Conservation (phyloP, 1,140 invertebrate genomes). For the Musca vetustissima region DNA sequence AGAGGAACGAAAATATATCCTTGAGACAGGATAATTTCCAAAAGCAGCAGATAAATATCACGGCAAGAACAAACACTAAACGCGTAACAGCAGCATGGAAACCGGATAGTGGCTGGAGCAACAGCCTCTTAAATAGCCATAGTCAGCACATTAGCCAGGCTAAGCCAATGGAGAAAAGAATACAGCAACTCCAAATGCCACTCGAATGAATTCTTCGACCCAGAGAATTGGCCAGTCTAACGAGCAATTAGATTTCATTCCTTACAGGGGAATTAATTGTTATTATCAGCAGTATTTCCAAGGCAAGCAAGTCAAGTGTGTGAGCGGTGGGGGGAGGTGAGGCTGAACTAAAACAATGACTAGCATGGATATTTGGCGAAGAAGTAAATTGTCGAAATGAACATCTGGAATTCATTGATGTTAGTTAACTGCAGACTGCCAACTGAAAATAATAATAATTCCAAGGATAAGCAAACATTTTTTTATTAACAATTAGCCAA, state of each 20-base stretch:
- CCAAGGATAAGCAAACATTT: no score
- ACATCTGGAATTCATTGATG: no score
- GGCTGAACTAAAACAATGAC: no score
- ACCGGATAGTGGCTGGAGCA: background rate
- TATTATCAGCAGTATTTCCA: conserved; percentile 8
- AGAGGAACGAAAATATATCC: background rate
- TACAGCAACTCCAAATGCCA: no score
- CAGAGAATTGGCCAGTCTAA: conserved; percentile 38
- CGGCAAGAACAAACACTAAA: background rate
- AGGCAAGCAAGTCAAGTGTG: background rate
- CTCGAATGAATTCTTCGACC: background rate
- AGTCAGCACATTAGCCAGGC: conserved; percentile 41
- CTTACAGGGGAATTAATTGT: conserved; percentile 43
- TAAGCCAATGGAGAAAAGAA: no score
- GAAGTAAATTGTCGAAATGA: background rate
- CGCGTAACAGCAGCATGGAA: background rate
- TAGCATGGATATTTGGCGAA: background rate
- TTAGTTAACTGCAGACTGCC: no score
- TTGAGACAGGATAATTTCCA: conserved; percentile 18
- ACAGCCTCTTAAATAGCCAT: conserved; percentile 46
- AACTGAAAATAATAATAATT: background rate
- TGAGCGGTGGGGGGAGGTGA: no score
- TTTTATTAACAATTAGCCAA: no score
- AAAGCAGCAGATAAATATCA: conserved; percentile 29
- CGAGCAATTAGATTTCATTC: conserved; percentile 57